A percentile compares a stretch with the other conserved stretches of the same genome.
These are phyloP conservation scores for Xanthia togata DNA, from an alignment of 2,888 invertebrate species.

Conservation along the genomic window DNA sequence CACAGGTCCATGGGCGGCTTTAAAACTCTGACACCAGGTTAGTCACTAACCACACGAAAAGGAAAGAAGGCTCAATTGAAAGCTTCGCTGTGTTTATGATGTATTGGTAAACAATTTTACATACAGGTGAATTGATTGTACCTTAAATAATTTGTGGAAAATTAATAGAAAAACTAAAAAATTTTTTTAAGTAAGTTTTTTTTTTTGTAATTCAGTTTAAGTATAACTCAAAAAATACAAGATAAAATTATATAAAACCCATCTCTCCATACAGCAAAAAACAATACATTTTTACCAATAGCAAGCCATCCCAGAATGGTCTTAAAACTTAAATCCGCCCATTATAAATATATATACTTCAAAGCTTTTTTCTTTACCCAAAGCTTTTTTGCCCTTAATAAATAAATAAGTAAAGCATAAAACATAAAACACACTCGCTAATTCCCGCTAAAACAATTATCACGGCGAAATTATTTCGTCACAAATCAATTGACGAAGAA, in stretches of 20 bases:
- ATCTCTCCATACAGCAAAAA: not conserved
- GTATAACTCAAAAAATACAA: not conserved
- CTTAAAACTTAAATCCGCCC: not conserved
- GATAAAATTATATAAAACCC: not conserved
- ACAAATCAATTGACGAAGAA: slow-evolving; percentile 83
- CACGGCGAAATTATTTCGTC: slow-evolving; percentile 66
- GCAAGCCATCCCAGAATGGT: not conserved
- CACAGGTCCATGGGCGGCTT: no score
- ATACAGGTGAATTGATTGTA: not conserved
- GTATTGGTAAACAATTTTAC: not conserved
- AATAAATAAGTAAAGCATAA: slow-evolving; percentile 19
- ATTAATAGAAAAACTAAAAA: no score
- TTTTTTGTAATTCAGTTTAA: no score
- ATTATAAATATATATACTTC: not conserved
- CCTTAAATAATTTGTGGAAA: not conserved
- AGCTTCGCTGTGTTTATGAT: not conserved
- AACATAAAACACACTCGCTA: slow-evolving; percentile 56
- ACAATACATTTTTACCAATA: not conserved
- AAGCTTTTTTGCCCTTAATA: no score
- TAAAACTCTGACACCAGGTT: no score
- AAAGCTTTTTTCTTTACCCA: no score
- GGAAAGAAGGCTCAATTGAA: not conserved
- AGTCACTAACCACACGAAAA: no score
- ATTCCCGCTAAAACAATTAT: slow-evolving; percentile 64
- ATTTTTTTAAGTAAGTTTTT: no score